These are phyloP conservation scores for Fissipunctia ypsillon DNA, from an alignment of 2,888 invertebrate species.

Conservation along the genomic window DNA sequence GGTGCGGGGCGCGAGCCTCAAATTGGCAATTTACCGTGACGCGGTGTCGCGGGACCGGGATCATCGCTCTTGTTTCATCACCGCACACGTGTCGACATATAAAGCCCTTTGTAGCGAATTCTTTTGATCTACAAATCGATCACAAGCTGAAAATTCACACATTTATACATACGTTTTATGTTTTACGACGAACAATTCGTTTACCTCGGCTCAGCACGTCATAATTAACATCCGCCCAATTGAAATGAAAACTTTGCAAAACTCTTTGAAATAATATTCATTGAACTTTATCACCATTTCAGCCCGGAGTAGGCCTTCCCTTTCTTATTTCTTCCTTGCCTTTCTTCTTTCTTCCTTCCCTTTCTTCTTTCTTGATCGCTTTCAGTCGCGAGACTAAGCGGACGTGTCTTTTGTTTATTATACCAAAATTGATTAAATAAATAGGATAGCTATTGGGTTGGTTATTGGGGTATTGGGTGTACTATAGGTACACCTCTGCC, in stretches of 20 bases:
- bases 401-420: too few relatives aligned
- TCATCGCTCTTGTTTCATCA: slow-evolving; percentile 55
- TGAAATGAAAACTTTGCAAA: slow-evolving; percentile 10
- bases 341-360: too few relatives aligned
- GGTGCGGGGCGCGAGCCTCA: background rate
- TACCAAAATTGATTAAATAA: too few relatives aligned
- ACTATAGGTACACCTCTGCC: too few relatives aligned
- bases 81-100: slow-evolving; percentile 29
- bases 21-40: slow-evolving; percentile 54
- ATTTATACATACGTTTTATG: slow-evolving; percentile 1
- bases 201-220: background rate
- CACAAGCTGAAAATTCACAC: slow-evolving; percentile 35
- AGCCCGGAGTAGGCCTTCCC: background rate
- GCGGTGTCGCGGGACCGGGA: slow-evolving; percentile 22
- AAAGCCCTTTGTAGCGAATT: slow-evolving; percentile 53
- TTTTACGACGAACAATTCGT: background rate
- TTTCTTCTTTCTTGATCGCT: too few relatives aligned
- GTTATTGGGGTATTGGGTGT: too few relatives aligned
- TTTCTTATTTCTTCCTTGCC: background rate
- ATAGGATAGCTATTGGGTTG: too few relatives aligned
- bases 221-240: background rate
- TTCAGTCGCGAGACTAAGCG: too few relatives aligned
- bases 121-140: slow-evolving; percentile 62
- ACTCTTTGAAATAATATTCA: slow-evolving; percentile 5
- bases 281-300: background rate